Conservation (phyloP, 1,140 invertebrate genomes). For the Solen grandis region DNA sequence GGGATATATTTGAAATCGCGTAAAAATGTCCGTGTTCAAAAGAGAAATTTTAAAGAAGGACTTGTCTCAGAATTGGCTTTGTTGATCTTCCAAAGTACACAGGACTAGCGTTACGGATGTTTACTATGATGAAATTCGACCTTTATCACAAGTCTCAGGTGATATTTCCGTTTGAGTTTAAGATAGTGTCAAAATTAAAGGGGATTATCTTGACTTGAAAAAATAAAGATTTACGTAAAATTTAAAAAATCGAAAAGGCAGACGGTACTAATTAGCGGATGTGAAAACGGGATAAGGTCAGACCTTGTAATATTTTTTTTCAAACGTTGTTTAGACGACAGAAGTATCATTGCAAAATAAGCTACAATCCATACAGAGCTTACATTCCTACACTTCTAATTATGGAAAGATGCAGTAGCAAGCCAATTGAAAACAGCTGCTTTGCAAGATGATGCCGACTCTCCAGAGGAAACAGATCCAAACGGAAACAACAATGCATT, state of each 20-base stretch:
- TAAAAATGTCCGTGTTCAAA: too few relatives aligned
- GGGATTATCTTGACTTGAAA: slow-evolving; percentile 31
- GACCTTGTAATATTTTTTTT: not conserved
- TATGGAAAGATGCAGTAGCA: too few relatives aligned
- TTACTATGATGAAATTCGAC: slow-evolving; percentile 39
- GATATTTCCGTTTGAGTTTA: slow-evolving; percentile 44
- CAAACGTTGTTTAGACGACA: not conserved
- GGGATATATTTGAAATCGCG: too few relatives aligned
- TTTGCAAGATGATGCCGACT: not conserved
- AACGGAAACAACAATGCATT: slow-evolving; percentile 2
- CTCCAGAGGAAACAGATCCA: slow-evolving; percentile 9
- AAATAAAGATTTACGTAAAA: not conserved
- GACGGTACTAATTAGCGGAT: not conserved
- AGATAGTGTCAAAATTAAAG: slow-evolving; percentile 10
- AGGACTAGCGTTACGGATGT: not conserved
- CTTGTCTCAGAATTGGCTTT: not conserved
- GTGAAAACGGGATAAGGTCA: too few relatives aligned
- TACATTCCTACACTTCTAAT: not conserved
- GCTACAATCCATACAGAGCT: not conserved
- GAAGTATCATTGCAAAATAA: not conserved
- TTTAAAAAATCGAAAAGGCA: not conserved
- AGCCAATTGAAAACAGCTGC: slow-evolving; percentile 4
- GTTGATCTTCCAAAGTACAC: not conserved
- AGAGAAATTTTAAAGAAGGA: too few relatives aligned
- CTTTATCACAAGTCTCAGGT: slow-evolving; percentile 40